Conservation (phyloP, 2,888 invertebrate genomes). For the Stenolophus ochropezus region DNA sequence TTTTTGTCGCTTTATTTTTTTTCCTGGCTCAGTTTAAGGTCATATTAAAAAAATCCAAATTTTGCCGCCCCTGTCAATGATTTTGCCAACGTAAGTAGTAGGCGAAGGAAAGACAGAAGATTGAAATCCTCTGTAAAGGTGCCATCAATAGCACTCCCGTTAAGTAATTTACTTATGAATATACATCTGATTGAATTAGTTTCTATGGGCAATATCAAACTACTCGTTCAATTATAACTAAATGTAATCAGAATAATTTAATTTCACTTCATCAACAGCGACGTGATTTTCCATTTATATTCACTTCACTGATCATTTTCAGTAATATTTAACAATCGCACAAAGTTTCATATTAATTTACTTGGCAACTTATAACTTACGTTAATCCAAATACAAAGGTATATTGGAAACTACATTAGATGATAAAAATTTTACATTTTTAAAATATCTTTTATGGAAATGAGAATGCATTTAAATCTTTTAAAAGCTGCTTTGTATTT, state of each 20-base stretch:
- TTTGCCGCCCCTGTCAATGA: too few species aligned
- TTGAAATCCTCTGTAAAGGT: background rate
- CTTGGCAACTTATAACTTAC: too few species aligned
- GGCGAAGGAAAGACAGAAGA: background rate
- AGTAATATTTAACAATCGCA: background rate
- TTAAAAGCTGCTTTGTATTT: too few species aligned
- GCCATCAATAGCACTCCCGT: slow-evolving; percentile 3
- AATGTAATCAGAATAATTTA: slow-evolving; percentile 34
- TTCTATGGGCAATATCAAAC: slow-evolving; percentile 26
- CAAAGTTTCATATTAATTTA: background rate
- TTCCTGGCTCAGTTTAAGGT: too few species aligned
- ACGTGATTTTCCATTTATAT: slow-evolving; percentile 15
- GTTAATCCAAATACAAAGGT: too few species aligned
- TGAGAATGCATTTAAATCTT: too few species aligned
- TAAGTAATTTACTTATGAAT: slow-evolving; percentile 43
- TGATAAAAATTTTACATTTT: too few species aligned
- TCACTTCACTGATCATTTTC: background rate
- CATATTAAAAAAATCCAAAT: too few species aligned
- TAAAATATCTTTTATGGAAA: too few species aligned
- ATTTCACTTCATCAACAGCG: background rate
- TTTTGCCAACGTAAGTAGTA: background rate
- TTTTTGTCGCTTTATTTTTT: too few species aligned
- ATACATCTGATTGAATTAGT: slow-evolving; percentile 37
- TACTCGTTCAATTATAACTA: slow-evolving; percentile 35
- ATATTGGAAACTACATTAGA: too few species aligned